These are phyloP conservation scores for Oreohelix idahoensis DNA, from an alignment of 1,140 invertebrate species.

Conservation along the genomic window DNA sequence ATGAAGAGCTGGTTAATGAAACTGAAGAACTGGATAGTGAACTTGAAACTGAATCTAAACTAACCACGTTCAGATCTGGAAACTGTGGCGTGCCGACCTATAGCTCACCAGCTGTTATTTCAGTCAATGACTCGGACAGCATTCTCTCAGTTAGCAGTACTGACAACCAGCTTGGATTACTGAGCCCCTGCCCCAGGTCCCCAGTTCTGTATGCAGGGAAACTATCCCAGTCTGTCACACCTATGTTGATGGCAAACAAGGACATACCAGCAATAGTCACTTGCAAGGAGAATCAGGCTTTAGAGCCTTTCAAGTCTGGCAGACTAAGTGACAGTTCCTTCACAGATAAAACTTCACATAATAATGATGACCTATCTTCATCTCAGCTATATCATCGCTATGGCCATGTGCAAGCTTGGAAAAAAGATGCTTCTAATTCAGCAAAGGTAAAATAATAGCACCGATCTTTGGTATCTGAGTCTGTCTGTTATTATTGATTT, in stretches of 20 bases:
- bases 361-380: neutral
- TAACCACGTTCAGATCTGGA: neutral
- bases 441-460: neutral
- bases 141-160: neutral
- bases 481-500: no score
- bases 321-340: neutral
- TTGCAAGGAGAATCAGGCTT: neutral
- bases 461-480: no score
- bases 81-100: neutral
- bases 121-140: neutral
- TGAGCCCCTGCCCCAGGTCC: neutral
- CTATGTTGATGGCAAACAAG: neutral
- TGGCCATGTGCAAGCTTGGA: neutral
- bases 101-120: neutral
- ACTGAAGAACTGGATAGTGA: no score
- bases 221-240: neutral
- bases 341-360: neutral
- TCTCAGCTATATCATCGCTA: neutral
- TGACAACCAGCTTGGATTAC: neutral
- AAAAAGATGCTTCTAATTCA: neutral
- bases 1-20: no score
- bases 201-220: neutral
- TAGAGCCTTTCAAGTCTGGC: neutral
- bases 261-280: neutral
- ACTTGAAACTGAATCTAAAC: neutral